Percentiles rank a stretch among this genome's conserved stretches.
These are phyloP conservation scores for Peucedramus taeniatus DNA, from an alignment of 2,113 vertebrate genomes.

Conservation along the genomic window DNA sequence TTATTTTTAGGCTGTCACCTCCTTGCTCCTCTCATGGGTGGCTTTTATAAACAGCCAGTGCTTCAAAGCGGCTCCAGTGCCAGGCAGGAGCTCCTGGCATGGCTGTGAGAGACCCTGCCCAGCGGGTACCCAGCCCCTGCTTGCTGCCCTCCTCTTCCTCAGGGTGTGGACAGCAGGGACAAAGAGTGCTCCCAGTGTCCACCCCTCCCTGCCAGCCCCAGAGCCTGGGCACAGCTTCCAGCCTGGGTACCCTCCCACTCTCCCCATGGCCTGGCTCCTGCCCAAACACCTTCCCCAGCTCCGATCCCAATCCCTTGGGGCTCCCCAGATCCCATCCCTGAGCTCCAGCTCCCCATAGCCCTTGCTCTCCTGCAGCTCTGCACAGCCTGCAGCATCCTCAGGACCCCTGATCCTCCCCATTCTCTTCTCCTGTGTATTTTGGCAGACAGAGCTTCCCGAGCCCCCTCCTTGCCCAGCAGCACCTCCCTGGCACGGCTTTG, in stretches of 20 bases:
- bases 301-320: neutral
- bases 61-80: neutral
- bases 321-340: neutral
- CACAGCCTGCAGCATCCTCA: neutral
- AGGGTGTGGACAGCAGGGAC: neutral
- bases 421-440: neutral
- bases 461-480: neutral
- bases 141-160: neutral
- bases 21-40: neutral
- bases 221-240: neutral
- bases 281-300: neutral
- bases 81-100: neutral
- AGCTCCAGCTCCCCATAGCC: neutral
- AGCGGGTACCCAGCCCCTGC: neutral
- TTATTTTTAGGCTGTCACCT: slow-evolving; percentile 30
- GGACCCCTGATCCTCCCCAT: neutral
- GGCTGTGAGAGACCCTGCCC: neutral
- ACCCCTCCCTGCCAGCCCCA: neutral
- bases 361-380: neutral
- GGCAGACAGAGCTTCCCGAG: neutral
- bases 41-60: neutral
- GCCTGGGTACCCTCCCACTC: accelerated
- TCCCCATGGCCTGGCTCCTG: accelerated
- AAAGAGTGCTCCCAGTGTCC: neutral
- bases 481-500: neutral